Base-by-base conservation (phyloP, 2,888 invertebrate species). In the Netelia virgata region DNA sequence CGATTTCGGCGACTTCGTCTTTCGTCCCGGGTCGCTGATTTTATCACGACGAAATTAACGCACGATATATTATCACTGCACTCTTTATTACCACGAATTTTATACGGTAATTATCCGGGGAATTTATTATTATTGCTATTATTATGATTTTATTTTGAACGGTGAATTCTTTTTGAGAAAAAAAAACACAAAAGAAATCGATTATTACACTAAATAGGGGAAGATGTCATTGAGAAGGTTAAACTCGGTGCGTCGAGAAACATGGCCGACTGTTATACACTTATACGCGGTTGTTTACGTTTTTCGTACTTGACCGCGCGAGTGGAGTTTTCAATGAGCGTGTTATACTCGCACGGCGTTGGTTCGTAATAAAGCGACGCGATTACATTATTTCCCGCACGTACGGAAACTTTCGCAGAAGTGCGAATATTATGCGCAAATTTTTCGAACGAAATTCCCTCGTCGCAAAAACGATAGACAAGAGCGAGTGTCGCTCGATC, bases 21-120 rank as follows among this genome's bases (percentile, higher is more conserved):
- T 43, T 1, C 11, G 59, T 57, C 14, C 36, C 14, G 10, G 2
- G n/a, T 9, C 57, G 18, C 20, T 18, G 18, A 73, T 80, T 41
- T 76, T 59, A 18, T 41, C 28, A 36, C 63, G 41, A 66, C 47
- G 77, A 47, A 66, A 55, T 66, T 76, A 57, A 57, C 43, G 68
- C 64, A 68, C 61, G 75, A 20, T 36, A 50, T 20, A 53, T 53
- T 69, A 28, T 61, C 77, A 69, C 69, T 69, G 8, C 77, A 77
- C 77, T 61, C 18, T 50, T 61, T 50, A 59, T 36, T 66, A 57
- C 14, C 20, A 43, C 68, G 69, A 47, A 68, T 66, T 57, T 41
- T 72, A 72, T 36, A 36, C 0, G 36, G 0, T 36, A 36, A 36
- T 36, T 36, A 36, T 6, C 3, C 36, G 36, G 8, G 6, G 36